These are phyloP conservation scores for Theonella swinhoei DNA, from an alignment of 37 sponge, comb jelly and placozoan genomes.

Conservation along the genomic window DNA sequence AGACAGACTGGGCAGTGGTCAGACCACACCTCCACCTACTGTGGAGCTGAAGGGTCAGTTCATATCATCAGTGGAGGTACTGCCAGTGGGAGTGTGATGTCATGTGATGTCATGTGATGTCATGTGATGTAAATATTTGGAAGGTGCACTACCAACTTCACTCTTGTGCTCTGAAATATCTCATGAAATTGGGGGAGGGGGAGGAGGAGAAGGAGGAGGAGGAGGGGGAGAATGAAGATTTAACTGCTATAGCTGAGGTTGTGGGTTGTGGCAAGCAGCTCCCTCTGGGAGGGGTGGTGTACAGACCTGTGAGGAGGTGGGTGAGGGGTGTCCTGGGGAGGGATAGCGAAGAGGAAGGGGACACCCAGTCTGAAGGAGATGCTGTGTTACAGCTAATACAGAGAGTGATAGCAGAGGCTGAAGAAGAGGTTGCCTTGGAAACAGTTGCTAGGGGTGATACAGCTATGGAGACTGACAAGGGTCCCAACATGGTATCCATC, in stretches of 20 bases:
- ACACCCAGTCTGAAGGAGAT: neutral
- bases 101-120: too few relatives aligned
- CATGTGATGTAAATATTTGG: neutral
- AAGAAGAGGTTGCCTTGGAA: neutral
- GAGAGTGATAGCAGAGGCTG: neutral
- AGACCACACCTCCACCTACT: neutral
- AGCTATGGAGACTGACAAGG: neutral
- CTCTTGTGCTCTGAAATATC: slow-evolving; percentile 29
- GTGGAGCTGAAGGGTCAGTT: neutral
- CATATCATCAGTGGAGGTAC: neutral
- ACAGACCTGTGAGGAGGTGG: slow-evolving; percentile 38
- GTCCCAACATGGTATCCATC: neutral
- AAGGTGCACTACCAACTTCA: slow-evolving; percentile 68
- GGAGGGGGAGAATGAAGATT: neutral
- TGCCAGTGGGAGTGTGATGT: neutral
- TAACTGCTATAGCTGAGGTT: neutral
- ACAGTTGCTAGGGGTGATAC: too few relatives aligned
- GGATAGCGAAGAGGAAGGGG: neutral
- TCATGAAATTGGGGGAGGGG: slow-evolving; percentile 5
- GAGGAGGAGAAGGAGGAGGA: neutral
- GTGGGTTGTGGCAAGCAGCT: neutral
- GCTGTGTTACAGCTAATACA: neutral
- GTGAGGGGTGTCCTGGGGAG: neutral
- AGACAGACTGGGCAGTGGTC: neutral
- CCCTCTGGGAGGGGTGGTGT: slow-evolving; percentile 11